Evolutionary conservation across 2,113 vertebrate species (phyloP), one percentile per base, ranked within the genome.

Genomic region (Periophthalmodon schlosseri): DNA sequence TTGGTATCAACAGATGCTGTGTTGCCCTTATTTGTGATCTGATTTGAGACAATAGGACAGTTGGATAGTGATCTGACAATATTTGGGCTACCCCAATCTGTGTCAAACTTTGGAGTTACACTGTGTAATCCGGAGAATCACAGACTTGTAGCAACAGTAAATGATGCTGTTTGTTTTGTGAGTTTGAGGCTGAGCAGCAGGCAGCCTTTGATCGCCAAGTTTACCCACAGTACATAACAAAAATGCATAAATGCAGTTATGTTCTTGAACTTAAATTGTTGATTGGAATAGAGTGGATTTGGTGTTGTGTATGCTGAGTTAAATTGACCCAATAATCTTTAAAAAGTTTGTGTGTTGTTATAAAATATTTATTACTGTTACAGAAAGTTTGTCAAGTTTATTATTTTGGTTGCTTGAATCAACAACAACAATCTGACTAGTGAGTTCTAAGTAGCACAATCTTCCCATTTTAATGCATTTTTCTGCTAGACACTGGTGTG

Each of bases 371-470:
- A 63, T 5, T 63, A 28, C 13, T 12, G 57, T 28, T 23, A 60
- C 50, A 64, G 24, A 72, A 61, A 36, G 67, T 80, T 78, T 74
- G 54, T 46, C 66, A 46, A 68, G 81, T 69, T 83, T 78, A 67
- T 83, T 63, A 36, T n/a, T 79, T 82, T 82, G 50, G 72, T 61
- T 66, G 68, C 58, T 65, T 46, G 69, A 16, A 72, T 84, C 69
- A 46, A 81, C 74, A 80, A 83, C 70, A 71, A 68, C 52, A 73
- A 69, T 75, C 77, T 77, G 0, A 0, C 74, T 47, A 67, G 65
- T 78, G 58, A 87, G 70, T 77, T 84, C 83, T 83, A 88, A 88
- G 83, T 86, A 84, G 80, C 80, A 72, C 73, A 80, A 71, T 81
- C 68, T 39, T 73, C 77, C 66, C 80, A 68, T 81, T 73, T 80